Conservation (phyloP, 2,797 vertebrate species). For the Sarcoramphus papa region DNA sequence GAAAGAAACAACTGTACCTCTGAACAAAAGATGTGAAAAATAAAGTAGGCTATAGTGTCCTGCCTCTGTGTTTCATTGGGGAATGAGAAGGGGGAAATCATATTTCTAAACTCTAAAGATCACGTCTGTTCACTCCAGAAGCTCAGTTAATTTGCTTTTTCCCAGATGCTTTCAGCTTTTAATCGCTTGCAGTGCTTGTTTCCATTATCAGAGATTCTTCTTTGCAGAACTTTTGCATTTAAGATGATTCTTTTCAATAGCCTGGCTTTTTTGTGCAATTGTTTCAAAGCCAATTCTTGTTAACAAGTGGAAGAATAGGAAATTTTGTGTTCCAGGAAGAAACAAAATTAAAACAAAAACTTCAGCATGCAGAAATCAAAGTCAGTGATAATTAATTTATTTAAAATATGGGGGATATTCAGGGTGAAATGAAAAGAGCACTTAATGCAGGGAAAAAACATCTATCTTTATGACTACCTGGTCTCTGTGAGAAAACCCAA, state of each 20-base stretch:
- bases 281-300: slow-evolving; percentile 23
- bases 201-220: not conserved
- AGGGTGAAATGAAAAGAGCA: not conserved
- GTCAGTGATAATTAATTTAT: not conserved
- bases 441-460: not conserved
- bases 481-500: not conserved
- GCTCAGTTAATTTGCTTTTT: slow-evolving; percentile 10
- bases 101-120: slow-evolving; percentile 2
- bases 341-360: not conserved
- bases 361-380: not conserved
- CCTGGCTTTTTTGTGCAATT: not conserved
- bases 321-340: not conserved
- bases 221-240: slow-evolving; percentile 7
- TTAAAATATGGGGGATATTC: not conserved
- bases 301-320: not conserved
- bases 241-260: not conserved
- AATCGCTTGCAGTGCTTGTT: not conserved
- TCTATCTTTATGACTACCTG: not conserved
- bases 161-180: not conserved
- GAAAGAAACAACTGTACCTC: not conserved
- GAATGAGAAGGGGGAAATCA: not conserved
- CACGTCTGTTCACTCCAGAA: not conserved
- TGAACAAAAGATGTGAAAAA: not conserved
- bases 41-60: not conserved
- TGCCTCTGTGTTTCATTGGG: not conserved